These are phyloP conservation scores for Drosophila ananassae DNA, from an alignment of 1,140 invertebrate genomes.

Conservation along the genomic window DNA sequence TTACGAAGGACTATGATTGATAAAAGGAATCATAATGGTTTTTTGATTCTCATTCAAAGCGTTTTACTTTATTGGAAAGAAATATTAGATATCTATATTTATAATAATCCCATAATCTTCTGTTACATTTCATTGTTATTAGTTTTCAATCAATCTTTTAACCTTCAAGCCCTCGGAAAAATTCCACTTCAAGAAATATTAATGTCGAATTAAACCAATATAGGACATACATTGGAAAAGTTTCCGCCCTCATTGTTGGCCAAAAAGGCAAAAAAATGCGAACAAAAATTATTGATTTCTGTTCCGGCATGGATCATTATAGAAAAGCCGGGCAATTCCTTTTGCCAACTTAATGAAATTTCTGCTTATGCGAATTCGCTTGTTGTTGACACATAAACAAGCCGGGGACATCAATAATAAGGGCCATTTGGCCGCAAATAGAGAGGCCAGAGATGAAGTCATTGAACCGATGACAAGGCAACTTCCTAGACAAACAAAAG, in stretches of 20 bases:
- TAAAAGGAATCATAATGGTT: too few relatives aligned
- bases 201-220: slow-evolving; percentile 34
- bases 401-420: slow-evolving; percentile 76
- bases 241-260: not conserved
- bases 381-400: slow-evolving; percentile 82
- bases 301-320: slow-evolving; percentile 45
- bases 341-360: slow-evolving; percentile 77
- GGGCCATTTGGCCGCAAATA: slow-evolving; percentile 59
- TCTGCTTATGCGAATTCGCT: slow-evolving; percentile 79
- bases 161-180: not conserved
- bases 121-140: slow-evolving; percentile 4
- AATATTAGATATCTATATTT: too few relatives aligned
- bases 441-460: slow-evolving; percentile 57
- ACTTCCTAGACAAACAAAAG: slow-evolving; percentile 32
- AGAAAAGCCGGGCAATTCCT: slow-evolving; percentile 41
- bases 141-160: slow-evolving; percentile 37
- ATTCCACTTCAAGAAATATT: slow-evolving; percentile 22
- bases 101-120: not conserved
- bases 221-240: slow-evolving; percentile 30
- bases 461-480: slow-evolving; percentile 58
- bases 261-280: not conserved
- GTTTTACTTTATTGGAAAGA: too few relatives aligned
- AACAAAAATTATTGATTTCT: slow-evolving; percentile 33
- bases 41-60: too few relatives aligned
- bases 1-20: not conserved